phyloP scores from a whole-genome alignment of 2,113 vertebrate species.

The Xenopus tropicalis region DNA sequence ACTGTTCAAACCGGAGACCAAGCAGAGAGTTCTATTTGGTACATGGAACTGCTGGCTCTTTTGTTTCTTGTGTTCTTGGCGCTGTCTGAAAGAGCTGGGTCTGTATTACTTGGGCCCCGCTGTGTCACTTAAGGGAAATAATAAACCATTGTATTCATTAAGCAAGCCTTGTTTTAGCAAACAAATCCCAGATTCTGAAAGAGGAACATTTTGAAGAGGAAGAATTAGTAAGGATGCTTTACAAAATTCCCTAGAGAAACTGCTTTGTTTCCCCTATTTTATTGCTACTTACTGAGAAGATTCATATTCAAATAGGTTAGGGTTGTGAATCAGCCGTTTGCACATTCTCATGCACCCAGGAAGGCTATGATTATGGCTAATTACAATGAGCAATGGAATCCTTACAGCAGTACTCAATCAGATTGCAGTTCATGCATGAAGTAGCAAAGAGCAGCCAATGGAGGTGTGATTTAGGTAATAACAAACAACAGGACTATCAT shows the following conservation, averaged over 20 bases:
- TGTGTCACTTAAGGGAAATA: slow-evolving; percentile 78
- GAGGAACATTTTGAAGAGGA: slow-evolving; percentile 56
- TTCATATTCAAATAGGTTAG: slow-evolving; percentile 85
- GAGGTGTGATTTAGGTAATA: slow-evolving; percentile 71
- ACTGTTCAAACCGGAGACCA: slow-evolving; percentile 45
- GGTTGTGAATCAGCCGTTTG: slow-evolving; percentile 75
- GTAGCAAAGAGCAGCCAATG: slow-evolving; percentile 55
- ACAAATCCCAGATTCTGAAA: slow-evolving; percentile 66
- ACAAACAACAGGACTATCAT: slow-evolving; percentile 67
- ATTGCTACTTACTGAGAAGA: slow-evolving; percentile 70
- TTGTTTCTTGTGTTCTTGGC: slow-evolving; percentile 78
- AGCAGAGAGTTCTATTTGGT: slow-evolving; percentile 55
- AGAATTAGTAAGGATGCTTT: slow-evolving; percentile 56
- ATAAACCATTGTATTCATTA: slow-evolving; percentile 85
- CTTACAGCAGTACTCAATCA: slow-evolving; percentile 80
- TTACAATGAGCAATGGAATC: slow-evolving; percentile 81
- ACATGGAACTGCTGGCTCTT: slow-evolving; percentile 55
- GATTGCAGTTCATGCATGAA: slow-evolving; percentile 77
- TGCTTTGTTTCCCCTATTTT: slow-evolving; percentile 71
- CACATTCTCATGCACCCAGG: slow-evolving; percentile 80
- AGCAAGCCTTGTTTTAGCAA: slow-evolving; percentile 80
- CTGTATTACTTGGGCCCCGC: slow-evolving; percentile 67
- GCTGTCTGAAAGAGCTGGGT: slow-evolving; percentile 68
- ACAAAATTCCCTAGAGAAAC: slow-evolving; percentile 78
- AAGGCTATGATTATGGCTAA: slow-evolving; percentile 82